These are phyloP conservation scores for Hemicordylus capensis DNA, from an alignment of 2,113 vertebrate species.

Conservation along the genomic window DNA sequence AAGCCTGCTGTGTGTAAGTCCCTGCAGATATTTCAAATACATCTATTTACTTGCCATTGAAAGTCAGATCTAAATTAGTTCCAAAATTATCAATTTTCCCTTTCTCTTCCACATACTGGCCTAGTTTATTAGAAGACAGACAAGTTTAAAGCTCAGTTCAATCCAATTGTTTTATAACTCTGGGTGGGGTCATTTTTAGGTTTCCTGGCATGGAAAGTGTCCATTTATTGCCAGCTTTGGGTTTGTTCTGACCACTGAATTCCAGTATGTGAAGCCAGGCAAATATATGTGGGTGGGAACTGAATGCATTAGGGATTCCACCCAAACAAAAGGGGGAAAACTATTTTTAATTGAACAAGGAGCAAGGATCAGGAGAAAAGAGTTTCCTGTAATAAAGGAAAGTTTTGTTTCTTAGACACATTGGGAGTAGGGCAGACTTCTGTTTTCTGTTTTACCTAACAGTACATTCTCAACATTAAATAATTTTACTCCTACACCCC, in stretches of 20 bases:
- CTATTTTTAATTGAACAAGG: slow-evolving; percentile 9
- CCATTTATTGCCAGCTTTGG: slow-evolving; percentile 19
- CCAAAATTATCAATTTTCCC: slow-evolving; percentile 28
- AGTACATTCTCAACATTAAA: neutral
- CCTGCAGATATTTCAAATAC: no score
- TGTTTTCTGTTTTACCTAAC: neutral
- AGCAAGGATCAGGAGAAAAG: neutral
- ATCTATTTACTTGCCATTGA: slow-evolving; percentile 35
- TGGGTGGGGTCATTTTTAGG: slow-evolving; percentile 32
- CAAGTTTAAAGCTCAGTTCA: slow-evolving; percentile 13
- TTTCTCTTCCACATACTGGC: neutral
- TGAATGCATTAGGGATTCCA: slow-evolving; percentile 7
- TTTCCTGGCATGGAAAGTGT: slow-evolving; percentile 23
- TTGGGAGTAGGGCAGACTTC: neutral
- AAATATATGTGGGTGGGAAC: slow-evolving; percentile 19
- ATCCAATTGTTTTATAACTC: slow-evolving; percentile 21
- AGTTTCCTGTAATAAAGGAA: neutral
- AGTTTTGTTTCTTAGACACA: neutral
- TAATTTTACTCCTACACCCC: neutral
- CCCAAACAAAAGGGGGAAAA: neutral
- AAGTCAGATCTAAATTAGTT: slow-evolving; percentile 35
- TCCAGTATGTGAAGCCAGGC: slow-evolving; percentile 14
- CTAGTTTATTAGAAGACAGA: neutral
- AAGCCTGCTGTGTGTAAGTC: no score
- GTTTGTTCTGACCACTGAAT: neutral